Evolutionary conservation across 1,140 invertebrate genomes (phyloP), one percentile per base, ranked within the genome.

Genomic region (Lasioglossum baleicum): DNA sequence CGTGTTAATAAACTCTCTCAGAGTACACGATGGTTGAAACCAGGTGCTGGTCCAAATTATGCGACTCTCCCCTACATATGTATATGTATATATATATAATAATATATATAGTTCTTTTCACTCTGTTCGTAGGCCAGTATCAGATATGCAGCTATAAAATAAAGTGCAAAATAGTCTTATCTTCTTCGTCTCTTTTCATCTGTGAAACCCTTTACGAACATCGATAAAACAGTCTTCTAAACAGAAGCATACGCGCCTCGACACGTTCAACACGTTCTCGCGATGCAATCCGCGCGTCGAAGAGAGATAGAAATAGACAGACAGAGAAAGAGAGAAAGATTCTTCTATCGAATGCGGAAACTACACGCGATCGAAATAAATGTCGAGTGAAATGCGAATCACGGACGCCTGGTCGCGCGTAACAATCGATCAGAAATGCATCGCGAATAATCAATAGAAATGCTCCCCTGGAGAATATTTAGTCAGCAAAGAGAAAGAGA

Each of bases 91-190:
- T 61, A 35, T 35, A 53, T 53, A 63, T 60, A 35, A 35, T 35
- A 35, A 22, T 60, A 60, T 15, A 56, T 56, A 63, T 26, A 42
- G 17, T 66, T 66, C 35, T 44, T 44, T 66, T 44, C 64, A 22
- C 20, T 66, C 40, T 51, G 13, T 75, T 60, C 31, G 66, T 20
- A 82, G 61, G 53, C 42, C 65, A 42, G 75, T 66, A 76, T 64
- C 67, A 75, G 68, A 75, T 75, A 70, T 68, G 67, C 67, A 77
- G 66, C 51, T 75, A 71, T 75, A 72, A 74, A 85, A 58, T 69
- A 79, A 79, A 84, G 73, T 74, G 60, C 31, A 69, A 81, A 77
- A 83, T 75, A 80, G 70, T 74, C 73, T 69, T 76, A 68, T 81
- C 11, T 65, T 83, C 68, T 26, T 66, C 65, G 61, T 69, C 61